Percentiles rank a stretch among this genome's conserved stretches.
Conservation (phyloP, 2,888 invertebrate genomes). For the Polyommatus icarus region DNA sequence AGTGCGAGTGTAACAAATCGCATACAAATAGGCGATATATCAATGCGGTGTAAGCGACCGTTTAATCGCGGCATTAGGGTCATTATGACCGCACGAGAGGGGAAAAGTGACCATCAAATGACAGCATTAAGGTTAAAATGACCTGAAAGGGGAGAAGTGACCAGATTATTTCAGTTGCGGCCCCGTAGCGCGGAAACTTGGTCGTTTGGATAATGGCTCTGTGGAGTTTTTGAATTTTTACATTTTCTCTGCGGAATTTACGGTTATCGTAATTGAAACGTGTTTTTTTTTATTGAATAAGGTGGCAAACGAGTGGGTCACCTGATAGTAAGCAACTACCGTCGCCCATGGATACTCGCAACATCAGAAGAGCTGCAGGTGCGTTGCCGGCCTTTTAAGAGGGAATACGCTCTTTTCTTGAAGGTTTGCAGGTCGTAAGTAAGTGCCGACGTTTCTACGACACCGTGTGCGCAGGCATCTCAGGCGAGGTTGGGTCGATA, state of each 20-base stretch:
- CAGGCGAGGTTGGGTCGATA: no score
- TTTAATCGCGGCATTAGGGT: constrained; percentile 22
- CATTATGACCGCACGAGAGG: neutral
- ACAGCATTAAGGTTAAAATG: constrained; percentile 24
- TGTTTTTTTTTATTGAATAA: no score
- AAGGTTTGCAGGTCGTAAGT: no score
- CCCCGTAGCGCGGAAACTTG: constrained; percentile 37
- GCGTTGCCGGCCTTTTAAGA: no score
- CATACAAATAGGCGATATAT: constrained; percentile 15
- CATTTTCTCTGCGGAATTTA: neutral
- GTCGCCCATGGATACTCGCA: no score
- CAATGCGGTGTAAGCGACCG: constrained; percentile 7
- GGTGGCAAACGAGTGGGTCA: no score
- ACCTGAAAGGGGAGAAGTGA: neutral
- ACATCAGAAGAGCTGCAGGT: no score
- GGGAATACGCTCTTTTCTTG: no score
- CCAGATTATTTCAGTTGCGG: constrained; percentile 44
- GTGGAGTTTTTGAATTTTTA: constrained; percentile 12
- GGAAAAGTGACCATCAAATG: neutral
- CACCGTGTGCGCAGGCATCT: no score
- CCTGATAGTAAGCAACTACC: no score
- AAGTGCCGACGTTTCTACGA: no score
- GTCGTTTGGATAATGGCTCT: constrained; percentile 28
- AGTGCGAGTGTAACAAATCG: constrained; percentile 19
- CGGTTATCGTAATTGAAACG: neutral